These are phyloP conservation scores for Zootoca vivipara DNA, from an alignment of 2,113 vertebrate genomes.

Conservation along the genomic window DNA sequence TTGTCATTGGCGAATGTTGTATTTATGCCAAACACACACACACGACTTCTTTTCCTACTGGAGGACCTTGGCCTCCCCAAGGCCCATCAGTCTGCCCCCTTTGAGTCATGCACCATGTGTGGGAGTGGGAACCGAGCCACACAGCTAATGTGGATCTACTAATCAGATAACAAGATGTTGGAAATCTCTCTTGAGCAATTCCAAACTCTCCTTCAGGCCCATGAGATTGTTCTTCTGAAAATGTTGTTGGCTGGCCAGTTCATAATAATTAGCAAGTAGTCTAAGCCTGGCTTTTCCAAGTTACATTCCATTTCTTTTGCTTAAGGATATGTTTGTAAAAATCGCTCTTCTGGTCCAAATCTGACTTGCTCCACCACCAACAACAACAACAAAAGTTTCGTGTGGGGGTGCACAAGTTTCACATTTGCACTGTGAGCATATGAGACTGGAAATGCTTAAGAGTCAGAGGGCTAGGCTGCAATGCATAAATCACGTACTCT, in stretches of 20 bases:
- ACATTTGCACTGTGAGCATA: neutral
- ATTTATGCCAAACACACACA: neutral
- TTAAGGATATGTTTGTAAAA: neutral
- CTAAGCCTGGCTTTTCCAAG: neutral
- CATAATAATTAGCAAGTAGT: neutral
- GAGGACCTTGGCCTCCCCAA: slow-evolving; percentile 36
- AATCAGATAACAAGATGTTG: slow-evolving; percentile 13
- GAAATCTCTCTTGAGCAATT: neutral
- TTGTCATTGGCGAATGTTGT: neutral
- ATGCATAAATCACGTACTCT: neutral
- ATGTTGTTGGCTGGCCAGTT: neutral
- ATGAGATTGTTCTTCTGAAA: neutral
- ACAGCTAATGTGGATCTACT: neutral
- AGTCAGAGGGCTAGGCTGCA: neutral
- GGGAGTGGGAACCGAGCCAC: slow-evolving; percentile 1
- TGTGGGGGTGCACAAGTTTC: neutral
- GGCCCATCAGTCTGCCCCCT: slow-evolving; percentile 24
- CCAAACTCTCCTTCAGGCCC: neutral
- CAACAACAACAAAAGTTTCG: neutral
- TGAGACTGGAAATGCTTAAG: neutral
- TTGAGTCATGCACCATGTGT: slow-evolving; percentile 51
- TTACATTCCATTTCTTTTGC: neutral
- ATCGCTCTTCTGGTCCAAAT: neutral
- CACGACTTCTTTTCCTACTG: slow-evolving; percentile 39
- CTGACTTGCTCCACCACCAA: neutral